Evolutionary conservation across 1,140 invertebrate species (phyloP), one percentile per base, ranked within the genome.

Genomic region (Drosophila suzukii): DNA sequence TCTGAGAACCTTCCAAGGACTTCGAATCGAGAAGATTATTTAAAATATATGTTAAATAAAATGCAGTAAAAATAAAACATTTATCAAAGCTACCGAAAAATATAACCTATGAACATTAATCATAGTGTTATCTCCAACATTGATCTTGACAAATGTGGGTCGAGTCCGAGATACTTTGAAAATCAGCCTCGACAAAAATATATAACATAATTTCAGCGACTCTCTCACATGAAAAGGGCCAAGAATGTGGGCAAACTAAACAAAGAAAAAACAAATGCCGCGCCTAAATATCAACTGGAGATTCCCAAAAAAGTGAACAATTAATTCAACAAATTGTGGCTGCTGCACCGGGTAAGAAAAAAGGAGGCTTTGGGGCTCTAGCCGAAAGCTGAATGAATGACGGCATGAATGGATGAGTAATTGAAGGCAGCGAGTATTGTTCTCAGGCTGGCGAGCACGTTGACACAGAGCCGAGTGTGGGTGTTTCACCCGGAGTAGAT

Each of bases 371-470:
- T 17, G 50, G 50, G 59, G 32, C 43, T 12, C 34, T 8, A 59
- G 62, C 58, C 59, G 15, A 54, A 67, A 44, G 78, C 36, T 74
- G 49, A 74, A 67, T 78, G 82, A 83, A 78, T 70, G 70, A 72
- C 56, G 76, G 61, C 61, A 80, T 80, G 81, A 83, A 84, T 84
- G 77, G 62, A 72, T 84, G 81, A 81, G 73, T 72, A 84, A 84
- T 81, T 84, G 81, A 74, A 61, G 66, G 53, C 66, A 65, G 34
- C 24, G 54, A 43, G 51, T 51, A 71, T 77, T 83, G 84, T 88
- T 88, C 83, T 88, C 83, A 89, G 78, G 83, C 75, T 68, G 30
- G 71, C 74, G 61, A 77, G 78, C 83, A 89, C 75, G 83, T 88
- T 88, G 83, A 88, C 83, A 88, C 71, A 65, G 58, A 27, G 50